Evolutionary conservation across 2,797 vertebrate genomes (phyloP), one percentile per base, ranked within the genome.

Genomic region (Netta rufina): DNA sequence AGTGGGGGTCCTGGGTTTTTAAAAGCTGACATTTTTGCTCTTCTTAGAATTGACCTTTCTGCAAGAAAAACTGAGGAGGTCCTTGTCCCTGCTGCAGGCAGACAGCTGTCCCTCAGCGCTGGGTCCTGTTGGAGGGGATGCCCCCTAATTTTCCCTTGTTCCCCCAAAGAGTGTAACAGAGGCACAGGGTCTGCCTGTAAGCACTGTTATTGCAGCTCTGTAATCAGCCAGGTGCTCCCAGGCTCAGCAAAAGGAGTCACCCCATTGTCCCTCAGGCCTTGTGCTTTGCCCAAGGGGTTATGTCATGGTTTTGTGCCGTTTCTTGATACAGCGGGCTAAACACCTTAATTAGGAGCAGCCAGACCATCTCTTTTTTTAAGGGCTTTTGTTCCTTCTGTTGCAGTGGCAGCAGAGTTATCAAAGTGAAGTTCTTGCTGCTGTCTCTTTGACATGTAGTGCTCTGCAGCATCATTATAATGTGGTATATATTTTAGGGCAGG

Each of bases 151-250:
- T 88, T 67, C 20, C 57, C 33, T 69, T 56, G 30, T 28, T 90
- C 28, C 28, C 49, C 41, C 33, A 77, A 12, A 36, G 21, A 12
- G 33, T 3, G 0, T 76, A 64, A 62, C 0, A 0, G 64, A 87
- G 51, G 32, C 72, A 8, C n/a, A 62, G 33, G 77, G 20, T 65
- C n/a, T 89, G 54, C 14, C 74, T 73, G 56, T 1, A 87, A 87
- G 13, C 4, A 1, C 33, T 70, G 4, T 65, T 82, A 64, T 54
- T 67, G 32, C 51, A 76, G 10, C 0, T 1, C 51, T 84, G 36
- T 39, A 58, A 78, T 66, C 83, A 88, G 66, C 72, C 61, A 64
- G 12, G 49, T 71, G 25, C n/a, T 89, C 57, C 24, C 28, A 87
- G 91, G 60, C 18, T 66, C 12, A 38, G 30, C 61, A 74, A 89